Conservation (phyloP, 92 coral and sea anemone species). For the Porites divaricata region DNA sequence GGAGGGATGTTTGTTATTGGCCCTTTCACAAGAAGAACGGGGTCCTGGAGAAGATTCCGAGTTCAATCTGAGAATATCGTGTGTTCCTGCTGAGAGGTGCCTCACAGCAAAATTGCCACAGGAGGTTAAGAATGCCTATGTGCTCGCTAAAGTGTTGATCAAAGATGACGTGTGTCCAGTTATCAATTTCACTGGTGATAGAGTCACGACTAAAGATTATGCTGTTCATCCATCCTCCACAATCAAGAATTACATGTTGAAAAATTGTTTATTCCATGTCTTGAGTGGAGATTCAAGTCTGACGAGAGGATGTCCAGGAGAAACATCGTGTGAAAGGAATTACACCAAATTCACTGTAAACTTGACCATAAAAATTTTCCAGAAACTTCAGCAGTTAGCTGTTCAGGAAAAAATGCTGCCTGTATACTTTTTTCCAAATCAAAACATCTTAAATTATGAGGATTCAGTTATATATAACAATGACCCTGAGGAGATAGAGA, state of each 20-base stretch:
- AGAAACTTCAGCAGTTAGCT: constrained; percentile 8
- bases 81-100: constrained; percentile 12
- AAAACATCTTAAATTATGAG: constrained; percentile 14
- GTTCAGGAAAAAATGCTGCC: constrained; percentile 3
- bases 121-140: constrained; percentile 11
- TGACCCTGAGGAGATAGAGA: constrained; percentile 10
- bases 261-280: constrained; percentile 10
- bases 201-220: constrained; percentile 7
- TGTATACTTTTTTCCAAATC: constrained; percentile 19
- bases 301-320: background rate
- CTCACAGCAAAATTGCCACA: background rate
- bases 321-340: background rate
- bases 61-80: constrained; percentile 8
- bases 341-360: background rate
- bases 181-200: constrained; percentile 6
- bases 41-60: constrained; percentile 15
- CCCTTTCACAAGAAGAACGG: constrained; percentile 15
- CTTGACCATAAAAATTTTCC: background rate
- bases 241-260: constrained; percentile 22
- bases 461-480: constrained; percentile 10
- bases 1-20: constrained; percentile 13
- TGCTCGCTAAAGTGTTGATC: constrained; percentile 18
- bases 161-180: background rate
- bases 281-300: constrained; percentile 13
- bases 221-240: constrained; percentile 1